Conservation (phyloP, 2,113 vertebrate genomes). For the Haplochromis burtoni region DNA sequence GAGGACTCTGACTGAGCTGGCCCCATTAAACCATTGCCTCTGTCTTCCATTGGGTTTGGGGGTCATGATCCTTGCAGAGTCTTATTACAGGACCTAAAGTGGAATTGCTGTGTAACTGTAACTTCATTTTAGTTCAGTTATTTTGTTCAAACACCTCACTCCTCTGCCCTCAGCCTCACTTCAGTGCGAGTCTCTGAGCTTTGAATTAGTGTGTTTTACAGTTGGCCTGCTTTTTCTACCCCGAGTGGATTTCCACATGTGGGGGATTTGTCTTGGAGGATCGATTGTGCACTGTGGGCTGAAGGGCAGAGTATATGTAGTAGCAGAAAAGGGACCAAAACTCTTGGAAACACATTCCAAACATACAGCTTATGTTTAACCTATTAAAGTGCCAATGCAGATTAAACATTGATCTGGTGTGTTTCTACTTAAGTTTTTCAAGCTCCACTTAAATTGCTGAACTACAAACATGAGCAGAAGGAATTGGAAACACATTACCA, state of each 20-base stretch:
- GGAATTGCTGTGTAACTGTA: constrained; percentile 19
- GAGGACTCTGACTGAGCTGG: constrained; percentile 90
- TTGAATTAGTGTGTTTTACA: background rate
- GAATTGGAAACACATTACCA: background rate
- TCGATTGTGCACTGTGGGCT: background rate
- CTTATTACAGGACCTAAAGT: constrained; percentile 20
- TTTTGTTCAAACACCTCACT: constrained; percentile 1
- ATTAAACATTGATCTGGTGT: constrained; percentile 17
- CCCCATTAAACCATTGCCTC: background rate
- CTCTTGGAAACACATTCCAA: constrained; percentile 25
- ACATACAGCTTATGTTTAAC: constrained; percentile 15
- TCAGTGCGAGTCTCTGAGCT: background rate
- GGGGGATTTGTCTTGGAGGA: background rate
- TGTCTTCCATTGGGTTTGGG: background rate
- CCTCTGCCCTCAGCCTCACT: background rate
- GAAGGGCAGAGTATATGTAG: background rate
- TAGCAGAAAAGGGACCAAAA: constrained; percentile 2
- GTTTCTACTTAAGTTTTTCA: background rate
- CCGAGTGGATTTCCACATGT: background rate
- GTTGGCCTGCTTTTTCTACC: background rate
- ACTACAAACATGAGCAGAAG: background rate
- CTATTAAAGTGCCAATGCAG: constrained; percentile 22
- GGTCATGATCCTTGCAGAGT: background rate
- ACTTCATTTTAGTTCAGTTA: constrained; percentile 17
- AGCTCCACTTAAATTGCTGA: background rate